A percentile compares a stretch with the other conserved stretches of the same genome.
These are phyloP conservation scores for Leptopilina clavipes DNA, from an alignment of 1,140 invertebrate genomes.

Conservation along the genomic window DNA sequence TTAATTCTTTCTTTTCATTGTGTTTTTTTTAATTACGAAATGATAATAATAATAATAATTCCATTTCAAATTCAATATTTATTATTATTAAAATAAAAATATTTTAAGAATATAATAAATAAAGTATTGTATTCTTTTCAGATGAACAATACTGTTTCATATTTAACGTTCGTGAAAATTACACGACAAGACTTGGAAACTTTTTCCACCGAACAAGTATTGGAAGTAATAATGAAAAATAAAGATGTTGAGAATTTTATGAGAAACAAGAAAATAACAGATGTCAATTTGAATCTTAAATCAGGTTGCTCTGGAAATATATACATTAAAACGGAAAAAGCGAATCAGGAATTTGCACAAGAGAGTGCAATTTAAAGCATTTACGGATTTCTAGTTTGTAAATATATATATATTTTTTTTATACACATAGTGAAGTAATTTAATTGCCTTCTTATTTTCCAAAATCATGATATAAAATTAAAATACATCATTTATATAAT, in stretches of 20 bases:
- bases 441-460: too few relatives aligned
- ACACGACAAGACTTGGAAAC: conserved; percentile 73
- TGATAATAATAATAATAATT: too few relatives aligned
- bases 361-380: conserved; percentile 37
- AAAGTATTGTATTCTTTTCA: conserved; percentile 51
- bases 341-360: conserved; percentile 36
- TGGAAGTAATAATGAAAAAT: conserved; percentile 74
- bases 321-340: conserved; percentile 52
- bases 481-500: too few relatives aligned
- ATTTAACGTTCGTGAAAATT: conserved; percentile 75
- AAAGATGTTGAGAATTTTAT: conserved; percentile 50
- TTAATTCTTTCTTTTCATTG: background rate
- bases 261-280: conserved; percentile 47
- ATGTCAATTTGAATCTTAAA: conserved; percentile 51
- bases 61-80: too few relatives aligned
- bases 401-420: background rate
- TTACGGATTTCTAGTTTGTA: background rate
- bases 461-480: too few relatives aligned
- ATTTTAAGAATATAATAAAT: background rate
- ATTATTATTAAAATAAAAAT: background rate
- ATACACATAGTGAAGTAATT: too few relatives aligned
- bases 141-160: conserved; percentile 77
- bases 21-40: conserved; percentile 39
- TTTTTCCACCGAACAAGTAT: conserved; percentile 75
- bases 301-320: conserved; percentile 57